Evolutionary conservation across 2,797 vertebrate genomes (phyloP).

Genomic region (Myripristis murdjan): DNA sequence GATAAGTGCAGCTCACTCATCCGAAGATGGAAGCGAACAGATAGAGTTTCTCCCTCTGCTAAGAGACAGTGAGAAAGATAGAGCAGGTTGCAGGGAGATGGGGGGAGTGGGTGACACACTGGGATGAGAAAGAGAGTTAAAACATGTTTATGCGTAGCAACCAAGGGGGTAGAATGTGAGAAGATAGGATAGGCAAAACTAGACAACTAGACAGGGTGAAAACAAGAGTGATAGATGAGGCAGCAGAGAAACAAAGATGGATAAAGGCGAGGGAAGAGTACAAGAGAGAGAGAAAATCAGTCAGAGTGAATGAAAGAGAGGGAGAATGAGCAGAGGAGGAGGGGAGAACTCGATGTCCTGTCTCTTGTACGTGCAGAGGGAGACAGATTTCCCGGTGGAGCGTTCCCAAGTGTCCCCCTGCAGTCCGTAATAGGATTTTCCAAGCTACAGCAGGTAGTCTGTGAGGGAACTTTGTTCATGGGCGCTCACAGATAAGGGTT

Average conservation of each 20-base stretch:
- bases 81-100: conserved; percentile 5
- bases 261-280: conserved; percentile 65
- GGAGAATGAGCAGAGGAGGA: conserved; percentile 57
- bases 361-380: conserved; percentile 70
- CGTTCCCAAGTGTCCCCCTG: conserved; percentile 73
- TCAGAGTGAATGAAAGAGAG: conserved; percentile 72
- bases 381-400: conserved; percentile 77
- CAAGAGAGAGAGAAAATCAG: conserved; percentile 68
- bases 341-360: conserved; percentile 72
- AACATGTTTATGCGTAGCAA: conserved; percentile 48
- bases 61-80: not conserved
- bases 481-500: conserved; percentile 80
- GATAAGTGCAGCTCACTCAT: conserved; percentile 64
- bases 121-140: conserved; percentile 42
- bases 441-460: conserved; percentile 82
- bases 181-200: conserved; percentile 67
- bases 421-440: conserved; percentile 84
- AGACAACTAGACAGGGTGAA: conserved; percentile 65
- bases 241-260: conserved; percentile 63
- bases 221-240: conserved; percentile 76
- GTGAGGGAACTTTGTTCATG: conserved; percentile 78
- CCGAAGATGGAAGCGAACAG: conserved; percentile 62
- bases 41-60: conserved; percentile 55
- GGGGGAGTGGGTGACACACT: conserved; percentile 8
- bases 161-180: conserved; percentile 35